These are phyloP conservation scores for Trachelus stipa DNA, from an alignment of 2,888 invertebrate genomes.

Conservation along the genomic window DNA sequence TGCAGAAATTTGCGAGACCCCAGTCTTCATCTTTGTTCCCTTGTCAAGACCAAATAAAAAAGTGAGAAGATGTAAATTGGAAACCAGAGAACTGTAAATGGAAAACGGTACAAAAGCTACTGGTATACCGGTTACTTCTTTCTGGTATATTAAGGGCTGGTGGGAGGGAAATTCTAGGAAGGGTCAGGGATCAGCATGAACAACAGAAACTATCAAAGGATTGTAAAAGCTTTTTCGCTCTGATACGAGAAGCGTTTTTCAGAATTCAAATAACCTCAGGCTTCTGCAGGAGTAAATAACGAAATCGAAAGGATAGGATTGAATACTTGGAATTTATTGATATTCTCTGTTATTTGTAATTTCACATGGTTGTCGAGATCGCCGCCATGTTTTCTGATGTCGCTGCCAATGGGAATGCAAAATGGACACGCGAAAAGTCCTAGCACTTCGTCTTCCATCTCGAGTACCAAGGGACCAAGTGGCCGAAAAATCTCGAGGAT, in stretches of 20 bases:
- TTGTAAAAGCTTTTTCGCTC: background rate
- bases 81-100: background rate
- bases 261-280: background rate
- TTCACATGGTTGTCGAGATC: background rate
- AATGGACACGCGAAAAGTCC: background rate
- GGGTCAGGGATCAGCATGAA: background rate
- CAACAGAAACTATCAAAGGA: background rate
- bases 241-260: background rate
- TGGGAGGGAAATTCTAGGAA: background rate
- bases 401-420: background rate
- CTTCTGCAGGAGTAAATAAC: background rate
- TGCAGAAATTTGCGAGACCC: constrained; percentile 22
- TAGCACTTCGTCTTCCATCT: background rate
- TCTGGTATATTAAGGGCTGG: background rate
- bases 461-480: background rate
- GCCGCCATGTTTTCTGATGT: background rate
- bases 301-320: background rate
- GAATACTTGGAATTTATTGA: background rate
- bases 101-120: background rate
- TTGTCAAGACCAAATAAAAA: background rate
- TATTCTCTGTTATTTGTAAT: background rate
- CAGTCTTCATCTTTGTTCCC: background rate
- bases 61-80: background rate
- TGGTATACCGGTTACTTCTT: background rate
- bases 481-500: constrained; percentile 27